These are phyloP conservation scores for Linnaemya tessellans DNA, from an alignment of 2,888 invertebrate genomes.

Conservation along the genomic window DNA sequence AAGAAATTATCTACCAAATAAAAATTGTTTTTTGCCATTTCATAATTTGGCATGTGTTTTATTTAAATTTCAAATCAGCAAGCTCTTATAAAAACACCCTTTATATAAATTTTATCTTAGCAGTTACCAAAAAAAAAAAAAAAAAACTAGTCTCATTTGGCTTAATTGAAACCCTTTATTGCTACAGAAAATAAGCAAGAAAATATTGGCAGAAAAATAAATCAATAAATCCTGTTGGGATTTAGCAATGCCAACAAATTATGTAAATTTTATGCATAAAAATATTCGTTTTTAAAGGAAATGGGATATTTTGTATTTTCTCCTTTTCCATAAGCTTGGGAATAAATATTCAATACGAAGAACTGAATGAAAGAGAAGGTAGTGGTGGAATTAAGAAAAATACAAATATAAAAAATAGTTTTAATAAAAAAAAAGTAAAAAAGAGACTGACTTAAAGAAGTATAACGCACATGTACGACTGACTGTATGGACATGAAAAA, in stretches of 20 bases:
- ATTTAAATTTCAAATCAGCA: too few relatives aligned
- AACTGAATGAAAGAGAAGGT: neutral
- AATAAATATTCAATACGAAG: conserved; percentile 18
- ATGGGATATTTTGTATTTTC: conserved; percentile 40
- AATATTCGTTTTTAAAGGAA: conserved; percentile 46
- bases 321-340: neutral
- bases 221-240: conserved; percentile 69
- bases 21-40: too few relatives aligned
- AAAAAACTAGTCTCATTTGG: conserved; percentile 29
- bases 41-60: too few relatives aligned
- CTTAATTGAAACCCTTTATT: conserved; percentile 62
- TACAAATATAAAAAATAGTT: conserved; percentile 7
- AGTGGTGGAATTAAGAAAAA: neutral
- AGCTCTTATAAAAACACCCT: too few relatives aligned
- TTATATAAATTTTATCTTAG: conserved; percentile 2
- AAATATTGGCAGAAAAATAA: conserved; percentile 20
- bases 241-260: conserved; percentile 51
- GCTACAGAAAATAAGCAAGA: neutral
- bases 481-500: conserved; percentile 21
- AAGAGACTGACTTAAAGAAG: neutral
- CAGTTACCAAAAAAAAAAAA: neutral
- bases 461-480: neutral
- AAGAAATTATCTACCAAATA: too few relatives aligned
- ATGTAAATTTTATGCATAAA: conserved; percentile 70
- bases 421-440: neutral